These are phyloP conservation scores for Leptoclinus maculatus DNA, from an alignment of 2,797 vertebrate species.

Conservation along the genomic window DNA sequence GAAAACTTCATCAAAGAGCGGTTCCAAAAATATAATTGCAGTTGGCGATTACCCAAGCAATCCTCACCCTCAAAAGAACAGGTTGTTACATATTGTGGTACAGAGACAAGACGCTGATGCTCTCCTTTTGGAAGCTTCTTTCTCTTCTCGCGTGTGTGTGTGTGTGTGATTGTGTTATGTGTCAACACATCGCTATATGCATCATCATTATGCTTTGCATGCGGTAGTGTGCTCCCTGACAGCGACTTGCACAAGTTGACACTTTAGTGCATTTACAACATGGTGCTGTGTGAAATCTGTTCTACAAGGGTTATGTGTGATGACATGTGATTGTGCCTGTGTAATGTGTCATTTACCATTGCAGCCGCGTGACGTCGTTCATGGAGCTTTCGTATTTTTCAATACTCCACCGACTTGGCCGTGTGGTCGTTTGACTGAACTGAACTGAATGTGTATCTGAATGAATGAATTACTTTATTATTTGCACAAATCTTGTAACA, in stretches of 20 bases:
- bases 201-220: background rate
- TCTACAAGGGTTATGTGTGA: background rate
- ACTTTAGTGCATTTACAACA: background rate
- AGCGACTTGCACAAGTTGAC: background rate
- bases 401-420: background rate
- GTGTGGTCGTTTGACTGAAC: background rate
- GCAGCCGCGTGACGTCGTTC: background rate
- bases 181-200: background rate
- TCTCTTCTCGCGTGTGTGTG: background rate
- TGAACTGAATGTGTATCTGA: background rate
- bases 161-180: background rate
- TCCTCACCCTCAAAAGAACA: constrained; percentile 52
- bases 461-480: background rate
- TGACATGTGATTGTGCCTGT: background rate
- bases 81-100: constrained; percentile 3
- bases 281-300: background rate
- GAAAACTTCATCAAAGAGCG: constrained; percentile 48
- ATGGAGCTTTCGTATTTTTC: background rate
- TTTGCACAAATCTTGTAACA: background rate
- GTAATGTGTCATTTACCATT: background rate
- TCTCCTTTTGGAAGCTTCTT: background rate
- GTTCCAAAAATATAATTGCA: constrained; percentile 57
- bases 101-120: constrained; percentile 1
- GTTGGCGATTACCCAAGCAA: constrained; percentile 30
- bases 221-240: background rate